A percentile compares a stretch with the other conserved stretches of the same genome.
These are phyloP conservation scores for Scomber japonicus DNA, from an alignment of 2,113 vertebrate genomes.

Conservation along the genomic window DNA sequence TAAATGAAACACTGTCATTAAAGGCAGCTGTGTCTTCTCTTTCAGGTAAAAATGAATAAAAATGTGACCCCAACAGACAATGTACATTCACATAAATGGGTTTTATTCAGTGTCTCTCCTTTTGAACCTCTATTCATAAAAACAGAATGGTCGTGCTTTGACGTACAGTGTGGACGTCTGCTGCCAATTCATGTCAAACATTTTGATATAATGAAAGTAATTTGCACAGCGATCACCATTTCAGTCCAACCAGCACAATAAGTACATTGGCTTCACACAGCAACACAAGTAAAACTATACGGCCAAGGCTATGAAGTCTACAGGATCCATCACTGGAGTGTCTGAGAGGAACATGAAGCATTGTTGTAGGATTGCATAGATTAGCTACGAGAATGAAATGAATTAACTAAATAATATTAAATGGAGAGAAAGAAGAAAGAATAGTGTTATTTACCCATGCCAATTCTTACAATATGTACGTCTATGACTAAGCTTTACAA, in stretches of 20 bases:
- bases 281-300: slow-evolving; percentile 72
- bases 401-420: slow-evolving; percentile 46
- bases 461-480: slow-evolving; percentile 4
- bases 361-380: slow-evolving; percentile 80
- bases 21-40: not conserved
- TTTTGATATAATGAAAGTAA: slow-evolving; percentile 50
- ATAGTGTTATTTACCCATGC: slow-evolving; percentile 11
- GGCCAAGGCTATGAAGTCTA: slow-evolving; percentile 68
- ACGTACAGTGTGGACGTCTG: slow-evolving; percentile 36
- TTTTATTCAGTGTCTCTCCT: slow-evolving; percentile 75
- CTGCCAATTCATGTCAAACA: slow-evolving; percentile 46
- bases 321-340: slow-evolving; percentile 57
- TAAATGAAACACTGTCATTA: not conserved
- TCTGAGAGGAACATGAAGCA: slow-evolving; percentile 64
- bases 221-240: slow-evolving; percentile 38
- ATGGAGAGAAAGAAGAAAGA: not conserved
- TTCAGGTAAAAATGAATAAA: slow-evolving; percentile 1
- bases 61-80: slow-evolving; percentile 49
- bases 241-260: slow-evolving; percentile 55
- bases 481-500: slow-evolving; percentile 29
- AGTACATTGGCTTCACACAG: slow-evolving; percentile 64
- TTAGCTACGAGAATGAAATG: slow-evolving; percentile 75
- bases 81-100: slow-evolving; percentile 70
- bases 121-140: slow-evolving; percentile 68
- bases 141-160: slow-evolving; percentile 71